Evolutionary conservation across 2,113 vertebrate genomes (phyloP).

Genomic region (Helogale parvula): DNA sequence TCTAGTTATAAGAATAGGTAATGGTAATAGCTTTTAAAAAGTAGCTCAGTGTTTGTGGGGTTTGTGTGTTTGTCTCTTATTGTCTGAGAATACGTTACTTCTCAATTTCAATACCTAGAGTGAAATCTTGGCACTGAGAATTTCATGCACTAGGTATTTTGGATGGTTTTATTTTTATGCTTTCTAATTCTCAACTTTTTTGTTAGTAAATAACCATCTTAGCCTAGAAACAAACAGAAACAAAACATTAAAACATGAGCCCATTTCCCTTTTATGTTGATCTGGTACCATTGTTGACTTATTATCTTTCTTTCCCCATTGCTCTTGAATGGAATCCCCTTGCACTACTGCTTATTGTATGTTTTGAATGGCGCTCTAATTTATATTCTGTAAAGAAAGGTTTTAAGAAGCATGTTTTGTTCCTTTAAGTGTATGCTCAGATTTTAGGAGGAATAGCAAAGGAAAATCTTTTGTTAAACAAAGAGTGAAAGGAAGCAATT

Average conservation of each 20-base stretch:
- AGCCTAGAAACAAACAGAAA: not conserved
- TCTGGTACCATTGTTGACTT: not conserved
- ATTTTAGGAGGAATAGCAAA: not conserved
- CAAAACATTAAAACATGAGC: constrained; percentile 8
- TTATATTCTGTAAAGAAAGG: constrained; percentile 52
- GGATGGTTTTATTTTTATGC: not conserved
- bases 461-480: constrained; percentile 34
- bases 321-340: constrained; percentile 19
- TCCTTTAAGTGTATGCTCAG: constrained; percentile 34
- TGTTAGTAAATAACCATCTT: constrained; percentile 26
- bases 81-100: not conserved
- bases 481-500: constrained; percentile 44
- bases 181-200: constrained; percentile 31
- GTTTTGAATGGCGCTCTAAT: constrained; percentile 58
- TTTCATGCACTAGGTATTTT: constrained; percentile 30
- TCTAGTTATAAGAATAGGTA: not conserved
- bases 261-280: constrained; percentile 32
- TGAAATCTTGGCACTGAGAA: constrained; percentile 23
- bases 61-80: not conserved
- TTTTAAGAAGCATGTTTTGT: constrained; percentile 44
- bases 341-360: constrained; percentile 4
- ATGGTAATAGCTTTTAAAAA: not conserved
- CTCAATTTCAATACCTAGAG: constrained; percentile 23
- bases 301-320: constrained; percentile 33
- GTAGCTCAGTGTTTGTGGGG: not conserved